phyloP scores from a whole-genome alignment of 2,888 invertebrate species.

The Amphipyra berbera region DNA sequence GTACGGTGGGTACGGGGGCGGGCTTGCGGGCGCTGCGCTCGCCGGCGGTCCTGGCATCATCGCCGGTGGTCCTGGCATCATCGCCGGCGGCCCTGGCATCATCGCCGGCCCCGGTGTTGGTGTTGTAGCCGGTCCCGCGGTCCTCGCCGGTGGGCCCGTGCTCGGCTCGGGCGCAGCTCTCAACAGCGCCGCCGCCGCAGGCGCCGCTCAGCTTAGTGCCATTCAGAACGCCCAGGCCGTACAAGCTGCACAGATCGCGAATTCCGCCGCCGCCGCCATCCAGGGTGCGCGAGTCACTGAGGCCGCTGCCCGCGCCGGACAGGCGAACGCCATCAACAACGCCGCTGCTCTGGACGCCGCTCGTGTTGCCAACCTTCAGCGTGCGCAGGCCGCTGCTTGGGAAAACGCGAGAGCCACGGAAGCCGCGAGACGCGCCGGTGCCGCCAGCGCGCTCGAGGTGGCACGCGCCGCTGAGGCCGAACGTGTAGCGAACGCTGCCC shows the following conservation, averaged over 20 bases:
- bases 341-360: constrained; percentile 84
- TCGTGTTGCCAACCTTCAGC: constrained; percentile 81
- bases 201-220: constrained; percentile 84
- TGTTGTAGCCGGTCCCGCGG: constrained; percentile 33
- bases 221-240: constrained; percentile 87
- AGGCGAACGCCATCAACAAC: constrained; percentile 82
- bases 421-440: constrained; percentile 76
- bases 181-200: constrained; percentile 82
- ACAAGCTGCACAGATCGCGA: constrained; percentile 82
- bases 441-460: constrained; percentile 64
- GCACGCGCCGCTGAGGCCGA: constrained; percentile 57
- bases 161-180: constrained; percentile 76
- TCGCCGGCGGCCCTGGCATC: constrained; percentile 31
- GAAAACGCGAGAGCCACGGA: constrained; percentile 84
- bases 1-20: constrained; percentile 41
- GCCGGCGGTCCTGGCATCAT: constrained; percentile 55
- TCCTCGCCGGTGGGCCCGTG: constrained; percentile 54
- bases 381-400: constrained; percentile 83
- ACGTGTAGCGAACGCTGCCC: constrained; percentile 82
- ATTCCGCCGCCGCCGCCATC: constrained; percentile 84
- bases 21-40: constrained; percentile 30
- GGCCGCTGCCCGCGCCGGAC: constrained; percentile 82
- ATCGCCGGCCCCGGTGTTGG: constrained; percentile 32
- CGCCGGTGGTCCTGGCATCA: constrained; percentile 18
- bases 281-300: constrained; percentile 84